Conservation (phyloP, 2,113 vertebrate genomes). For the Pterocles gutturalis region DNA sequence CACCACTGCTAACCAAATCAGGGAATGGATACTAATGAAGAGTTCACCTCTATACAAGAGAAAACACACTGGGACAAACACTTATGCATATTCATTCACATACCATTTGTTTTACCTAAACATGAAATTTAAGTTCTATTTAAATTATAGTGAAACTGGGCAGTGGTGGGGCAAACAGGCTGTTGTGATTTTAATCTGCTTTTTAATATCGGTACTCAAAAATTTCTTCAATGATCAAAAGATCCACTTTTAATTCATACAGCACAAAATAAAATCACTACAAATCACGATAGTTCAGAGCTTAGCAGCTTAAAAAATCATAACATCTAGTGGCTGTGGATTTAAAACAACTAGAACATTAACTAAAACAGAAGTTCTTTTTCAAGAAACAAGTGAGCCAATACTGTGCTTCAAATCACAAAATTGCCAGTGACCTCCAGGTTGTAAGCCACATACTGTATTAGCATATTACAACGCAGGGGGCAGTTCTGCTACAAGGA, state of each 20-base stretch:
- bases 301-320: background rate
- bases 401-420: background rate
- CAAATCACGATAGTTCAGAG: background rate
- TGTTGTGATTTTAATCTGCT: background rate
- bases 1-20: background rate
- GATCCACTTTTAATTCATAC: background rate
- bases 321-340: background rate
- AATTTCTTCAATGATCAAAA: background rate
- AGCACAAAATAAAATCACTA: background rate
- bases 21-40: background rate
- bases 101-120: background rate
- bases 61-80: background rate
- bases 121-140: background rate
- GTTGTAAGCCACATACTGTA: background rate
- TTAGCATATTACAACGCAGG: fast-evolving
- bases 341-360: background rate
- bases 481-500: background rate
- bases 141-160: background rate
- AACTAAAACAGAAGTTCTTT: background rate
- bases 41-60: background rate
- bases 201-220: background rate
- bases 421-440: background rate
- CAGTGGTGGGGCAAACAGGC: background rate
- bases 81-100: background rate
- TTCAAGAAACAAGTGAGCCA: background rate